Percentiles rank a stretch among this genome's conserved stretches.
Conservation (phyloP, 2,888 invertebrate genomes). For the Octonoba sinensis region DNA sequence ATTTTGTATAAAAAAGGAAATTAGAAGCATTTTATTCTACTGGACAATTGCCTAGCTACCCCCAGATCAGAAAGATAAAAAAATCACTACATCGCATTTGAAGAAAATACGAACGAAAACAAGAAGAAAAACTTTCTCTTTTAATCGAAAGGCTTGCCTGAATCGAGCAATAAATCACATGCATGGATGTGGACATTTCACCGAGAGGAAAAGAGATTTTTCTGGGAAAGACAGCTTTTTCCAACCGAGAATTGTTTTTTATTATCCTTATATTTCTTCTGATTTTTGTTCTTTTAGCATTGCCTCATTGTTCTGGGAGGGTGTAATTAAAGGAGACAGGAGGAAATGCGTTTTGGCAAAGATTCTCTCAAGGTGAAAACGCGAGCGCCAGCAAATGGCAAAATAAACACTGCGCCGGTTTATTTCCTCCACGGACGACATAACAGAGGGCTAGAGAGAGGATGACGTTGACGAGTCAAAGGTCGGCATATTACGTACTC, state of each 20-base stretch:
- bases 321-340: slow-evolving; percentile 20
- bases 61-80: no score
- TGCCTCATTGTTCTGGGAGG: slow-evolving; percentile 13
- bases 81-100: no score
- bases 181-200: no score
- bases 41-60: no score
- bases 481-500: no score
- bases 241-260: slow-evolving; percentile 2
- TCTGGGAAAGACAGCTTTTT: slow-evolving; percentile 3
- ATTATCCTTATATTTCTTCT: not conserved
- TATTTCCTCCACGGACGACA: not conserved
- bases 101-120: no score
- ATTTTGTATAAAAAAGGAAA: no score
- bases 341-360: slow-evolving; percentile 29
- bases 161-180: slow-evolving; percentile 8
- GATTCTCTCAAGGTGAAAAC: slow-evolving; percentile 40
- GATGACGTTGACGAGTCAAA: no score
- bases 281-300: no score
- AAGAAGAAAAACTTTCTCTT: slow-evolving; percentile 8
- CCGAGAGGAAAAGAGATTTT: slow-evolving; percentile 1
- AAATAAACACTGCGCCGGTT: not conserved
- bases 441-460: no score
- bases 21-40: no score
- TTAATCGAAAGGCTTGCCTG: not conserved
- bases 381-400: not conserved